These are phyloP conservation scores for Clanis bilineata DNA, from an alignment of 2,888 invertebrate species.

Conservation along the genomic window DNA sequence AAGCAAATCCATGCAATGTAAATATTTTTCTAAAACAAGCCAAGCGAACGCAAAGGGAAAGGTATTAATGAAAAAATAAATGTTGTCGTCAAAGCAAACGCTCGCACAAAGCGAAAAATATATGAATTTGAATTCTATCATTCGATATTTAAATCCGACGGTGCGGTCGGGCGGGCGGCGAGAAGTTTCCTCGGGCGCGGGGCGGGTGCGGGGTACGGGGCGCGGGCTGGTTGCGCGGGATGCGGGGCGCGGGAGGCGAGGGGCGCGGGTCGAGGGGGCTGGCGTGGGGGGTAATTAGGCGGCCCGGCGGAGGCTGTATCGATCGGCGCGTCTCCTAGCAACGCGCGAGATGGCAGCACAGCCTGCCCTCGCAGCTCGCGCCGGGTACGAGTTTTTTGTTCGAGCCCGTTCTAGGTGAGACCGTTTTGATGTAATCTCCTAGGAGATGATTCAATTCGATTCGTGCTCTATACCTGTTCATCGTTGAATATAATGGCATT, in stretches of 20 bases:
- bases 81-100: constrained; percentile 58
- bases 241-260: constrained; percentile 81
- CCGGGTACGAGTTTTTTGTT: constrained; percentile 70
- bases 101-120: constrained; percentile 66
- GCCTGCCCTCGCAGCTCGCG: constrained; percentile 57
- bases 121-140: constrained; percentile 80
- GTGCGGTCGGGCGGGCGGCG: constrained; percentile 62
- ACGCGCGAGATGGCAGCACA: constrained; percentile 77
- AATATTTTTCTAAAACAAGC: constrained; percentile 12
- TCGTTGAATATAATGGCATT: constrained; percentile 26
- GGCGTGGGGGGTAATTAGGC: constrained; percentile 72
- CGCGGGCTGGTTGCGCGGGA: constrained; percentile 76
- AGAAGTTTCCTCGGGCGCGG: constrained; percentile 55
- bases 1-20: constrained; percentile 5
- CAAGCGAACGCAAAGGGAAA: constrained; percentile 3
- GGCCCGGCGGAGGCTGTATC: constrained; percentile 82
- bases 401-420: constrained; percentile 71
- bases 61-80: constrained; percentile 42
- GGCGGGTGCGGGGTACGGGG: constrained; percentile 33
- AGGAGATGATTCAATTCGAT: constrained; percentile 72
- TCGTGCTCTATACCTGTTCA: constrained; percentile 49
- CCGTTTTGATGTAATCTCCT: constrained; percentile 74
- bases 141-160: constrained; percentile 78
- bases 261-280: constrained; percentile 41
- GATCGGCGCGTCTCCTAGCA: constrained; percentile 79